Conservation (phyloP, 2,888 invertebrate species). For the Hypercompe scribonia region DNA sequence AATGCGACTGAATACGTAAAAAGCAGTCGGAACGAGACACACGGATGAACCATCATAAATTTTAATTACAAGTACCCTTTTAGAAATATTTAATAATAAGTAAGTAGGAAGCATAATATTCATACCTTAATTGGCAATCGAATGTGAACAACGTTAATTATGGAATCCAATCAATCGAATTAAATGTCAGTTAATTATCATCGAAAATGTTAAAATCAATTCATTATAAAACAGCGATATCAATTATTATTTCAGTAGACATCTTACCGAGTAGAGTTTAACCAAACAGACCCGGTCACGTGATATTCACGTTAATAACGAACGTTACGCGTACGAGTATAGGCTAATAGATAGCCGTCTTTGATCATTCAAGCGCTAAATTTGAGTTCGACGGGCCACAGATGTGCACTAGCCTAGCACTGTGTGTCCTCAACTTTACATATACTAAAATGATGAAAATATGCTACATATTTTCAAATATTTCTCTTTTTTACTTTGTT, state of each 20-base stretch:
- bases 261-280: slow-evolving; percentile 14
- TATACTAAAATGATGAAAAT: slow-evolving; percentile 38
- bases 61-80: background rate
- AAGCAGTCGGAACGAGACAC: background rate
- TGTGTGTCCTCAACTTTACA: slow-evolving; percentile 49
- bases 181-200: background rate
- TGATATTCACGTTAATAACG: slow-evolving; percentile 33
- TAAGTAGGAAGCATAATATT: background rate
- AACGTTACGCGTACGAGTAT: slow-evolving; percentile 43
- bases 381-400: slow-evolving; percentile 69
- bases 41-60: background rate
- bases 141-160: background rate
- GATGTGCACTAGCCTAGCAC: slow-evolving; percentile 67
- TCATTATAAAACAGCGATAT: background rate
- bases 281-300: slow-evolving; percentile 26
- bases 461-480: slow-evolving; percentile 11
- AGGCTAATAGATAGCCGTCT: slow-evolving; percentile 56
- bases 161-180: background rate
- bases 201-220: background rate
- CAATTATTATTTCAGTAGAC: slow-evolving; percentile 2
- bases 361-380: slow-evolving; percentile 80
- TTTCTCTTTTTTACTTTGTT: slow-evolving; percentile 1
- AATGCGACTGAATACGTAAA: background rate
- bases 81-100: background rate
- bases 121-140: background rate